Evolutionary conservation across 2,797 vertebrate genomes (phyloP).

Genomic region (Phataginus tricuspis): DNA sequence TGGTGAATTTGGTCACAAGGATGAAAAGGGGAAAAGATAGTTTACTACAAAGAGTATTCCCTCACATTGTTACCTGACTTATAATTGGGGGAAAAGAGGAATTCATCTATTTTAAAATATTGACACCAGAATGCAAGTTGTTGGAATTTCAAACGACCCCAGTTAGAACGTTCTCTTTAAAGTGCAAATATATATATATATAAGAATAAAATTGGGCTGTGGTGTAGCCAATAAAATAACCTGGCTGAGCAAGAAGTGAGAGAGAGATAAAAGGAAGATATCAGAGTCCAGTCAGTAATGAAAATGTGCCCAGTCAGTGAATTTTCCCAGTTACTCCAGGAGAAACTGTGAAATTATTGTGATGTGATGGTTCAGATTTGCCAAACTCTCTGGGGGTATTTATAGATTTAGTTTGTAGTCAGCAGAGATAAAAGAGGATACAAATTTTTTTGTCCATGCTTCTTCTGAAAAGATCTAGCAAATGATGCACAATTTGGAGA

Average conservation of each 20-base stretch:
- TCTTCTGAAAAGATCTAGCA: constrained; percentile 22
- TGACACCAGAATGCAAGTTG: neutral
- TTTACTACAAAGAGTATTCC: neutral
- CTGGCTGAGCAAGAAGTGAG: neutral
- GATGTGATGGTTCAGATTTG: neutral
- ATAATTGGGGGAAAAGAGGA: neutral
- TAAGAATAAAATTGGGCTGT: neutral
- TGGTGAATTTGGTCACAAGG: constrained; percentile 10
- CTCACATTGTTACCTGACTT: neutral
- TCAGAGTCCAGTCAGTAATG: neutral
- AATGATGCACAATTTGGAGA: neutral
- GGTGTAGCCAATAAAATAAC: neutral
- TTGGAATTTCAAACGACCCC: neutral
- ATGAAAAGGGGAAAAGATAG: neutral
- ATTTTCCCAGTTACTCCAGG: neutral
- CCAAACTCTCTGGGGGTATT: neutral
- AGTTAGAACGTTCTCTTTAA: neutral
- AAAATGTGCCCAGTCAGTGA: neutral
- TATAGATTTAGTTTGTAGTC: constrained; percentile 18
- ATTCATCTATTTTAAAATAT: neutral
- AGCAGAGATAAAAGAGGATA: neutral
- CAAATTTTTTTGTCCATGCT: neutral
- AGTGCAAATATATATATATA: neutral
- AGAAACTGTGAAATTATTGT: neutral
- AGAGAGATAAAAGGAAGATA: neutral